Conservation (phyloP, 2,113 vertebrate species). For the Mirza zaza region DNA sequence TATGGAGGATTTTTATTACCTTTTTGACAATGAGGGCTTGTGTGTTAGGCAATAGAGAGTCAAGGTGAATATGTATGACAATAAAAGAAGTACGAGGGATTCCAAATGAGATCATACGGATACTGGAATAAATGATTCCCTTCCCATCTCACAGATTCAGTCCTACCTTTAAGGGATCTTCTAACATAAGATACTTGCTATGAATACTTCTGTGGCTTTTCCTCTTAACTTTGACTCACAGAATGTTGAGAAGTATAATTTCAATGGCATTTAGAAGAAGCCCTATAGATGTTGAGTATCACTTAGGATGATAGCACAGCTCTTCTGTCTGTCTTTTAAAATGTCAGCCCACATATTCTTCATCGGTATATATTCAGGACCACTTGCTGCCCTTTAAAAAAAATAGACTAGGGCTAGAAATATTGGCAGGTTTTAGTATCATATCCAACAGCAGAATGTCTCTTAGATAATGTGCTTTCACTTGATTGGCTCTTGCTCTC, state of each 20-base stretch:
- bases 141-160: background rate
- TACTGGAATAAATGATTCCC: background rate
- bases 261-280: conserved; percentile 65
- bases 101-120: background rate
- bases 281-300: background rate
- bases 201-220: conserved; percentile 32
- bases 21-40: background rate
- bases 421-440: conserved; percentile 57
- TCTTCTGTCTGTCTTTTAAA: conserved; percentile 67
- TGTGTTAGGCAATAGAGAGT: background rate
- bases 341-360: conserved; percentile 60
- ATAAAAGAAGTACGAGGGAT: background rate
- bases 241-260: conserved; percentile 20
- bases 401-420: conserved; percentile 31
- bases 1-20: background rate
- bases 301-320: conserved; percentile 59
- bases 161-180: background rate
- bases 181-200: background rate
- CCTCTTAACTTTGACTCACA: conserved; percentile 1
- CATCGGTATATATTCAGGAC: conserved; percentile 64
- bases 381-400: conserved; percentile 71
- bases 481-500: background rate
- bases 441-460: background rate
- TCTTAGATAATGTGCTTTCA: background rate
- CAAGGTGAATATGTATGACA: background rate